A percentile compares a stretch with the other conserved stretches of the same genome.
These are phyloP conservation scores for Sycophaga agraensis DNA, from an alignment of 1,140 invertebrate genomes.

Conservation along the genomic window DNA sequence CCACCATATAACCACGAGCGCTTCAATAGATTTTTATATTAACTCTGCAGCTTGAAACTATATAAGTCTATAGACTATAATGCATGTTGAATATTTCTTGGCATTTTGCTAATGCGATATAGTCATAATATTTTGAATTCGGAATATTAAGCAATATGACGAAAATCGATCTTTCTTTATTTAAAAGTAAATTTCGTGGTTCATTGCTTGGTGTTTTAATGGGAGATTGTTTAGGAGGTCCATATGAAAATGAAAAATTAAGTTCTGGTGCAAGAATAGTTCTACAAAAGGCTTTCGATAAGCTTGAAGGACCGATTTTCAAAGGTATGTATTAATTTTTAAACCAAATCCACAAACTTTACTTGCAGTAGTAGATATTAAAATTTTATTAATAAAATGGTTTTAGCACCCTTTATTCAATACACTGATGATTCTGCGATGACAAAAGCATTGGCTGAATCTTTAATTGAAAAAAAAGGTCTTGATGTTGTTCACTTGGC, in stretches of 20 bases:
- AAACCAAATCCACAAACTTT: too few relatives aligned
- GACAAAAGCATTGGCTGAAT: constrained; percentile 67
- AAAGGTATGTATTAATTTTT: constrained; percentile 64
- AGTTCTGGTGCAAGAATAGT: constrained; percentile 56
- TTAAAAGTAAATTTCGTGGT: constrained; percentile 67
- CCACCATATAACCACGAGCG: too few relatives aligned
- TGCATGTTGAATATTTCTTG: background rate
- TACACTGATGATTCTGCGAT: constrained; percentile 82
- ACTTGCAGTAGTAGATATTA: too few relatives aligned
- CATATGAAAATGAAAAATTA: constrained; percentile 66
- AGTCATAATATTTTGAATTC: background rate
- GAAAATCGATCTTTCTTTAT: constrained; percentile 49
- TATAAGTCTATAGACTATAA: too few relatives aligned
- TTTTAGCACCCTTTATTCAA: constrained; percentile 61
- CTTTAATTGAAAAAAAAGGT: constrained; percentile 64
- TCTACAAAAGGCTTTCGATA: constrained; percentile 64
- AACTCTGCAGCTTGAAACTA: too few relatives aligned
- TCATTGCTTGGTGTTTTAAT: constrained; percentile 68
- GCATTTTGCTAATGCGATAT: too few relatives aligned
- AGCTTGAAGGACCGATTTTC: constrained; percentile 60
- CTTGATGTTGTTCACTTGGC: constrained; percentile 63
- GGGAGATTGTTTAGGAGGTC: constrained; percentile 74
- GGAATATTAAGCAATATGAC: constrained; percentile 15
- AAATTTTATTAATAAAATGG: constrained; percentile 7
- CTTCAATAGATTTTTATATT: too few relatives aligned